Base-by-base conservation (phyloP, 2,797 vertebrate species). In the Ptychadena robeensis region DNA sequence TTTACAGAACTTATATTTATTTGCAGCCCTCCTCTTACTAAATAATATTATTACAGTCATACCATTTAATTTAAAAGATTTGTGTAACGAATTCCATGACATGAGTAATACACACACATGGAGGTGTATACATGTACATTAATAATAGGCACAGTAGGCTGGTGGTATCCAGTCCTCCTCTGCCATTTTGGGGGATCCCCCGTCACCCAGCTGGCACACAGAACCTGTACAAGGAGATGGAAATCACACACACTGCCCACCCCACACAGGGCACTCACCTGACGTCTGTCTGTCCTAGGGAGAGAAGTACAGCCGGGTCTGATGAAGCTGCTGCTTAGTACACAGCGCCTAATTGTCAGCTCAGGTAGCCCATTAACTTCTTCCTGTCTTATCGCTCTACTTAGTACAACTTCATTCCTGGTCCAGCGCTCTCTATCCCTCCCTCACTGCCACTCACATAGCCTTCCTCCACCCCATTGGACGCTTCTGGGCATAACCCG, bases 361-460 rank as follows among this genome's bases (percentile, higher is more conserved):
- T 85, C 82, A 89, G 90, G 89, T 86, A 87, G 88, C 90, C 87
- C 86, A 86, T 88, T 87, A 92, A 94, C 91, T 92, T 92, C 89
- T 91, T 87, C 88, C 87, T 83, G 74, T 87, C 89, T 89, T 83
- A 87, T 85, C 32, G 78, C 86, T 83, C 85, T 88, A 88, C 88
- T 90, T 88, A 86, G 78, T 89, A 84, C 90, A 92, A 93, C 93
- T 94, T 93, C 91, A 85, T 88, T 89, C 87, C 90, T 72, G 82
- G 77, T 78, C 83, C 82, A 40, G 71, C 74, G 57, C 76, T 14
- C 27, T 81, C 80, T 72, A 79, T 70, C 90, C 90, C 87, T 35
- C 88, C 87, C 86, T 71, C 14, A 11, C 57, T 85, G 91, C 80
- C 91, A 91, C 86, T 92, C 92, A 90, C 78, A 65, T 70, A 9